These are phyloP conservation scores for Acanthopleura granulata DNA, from an alignment of 2,888 invertebrate genomes.

Conservation along the genomic window DNA sequence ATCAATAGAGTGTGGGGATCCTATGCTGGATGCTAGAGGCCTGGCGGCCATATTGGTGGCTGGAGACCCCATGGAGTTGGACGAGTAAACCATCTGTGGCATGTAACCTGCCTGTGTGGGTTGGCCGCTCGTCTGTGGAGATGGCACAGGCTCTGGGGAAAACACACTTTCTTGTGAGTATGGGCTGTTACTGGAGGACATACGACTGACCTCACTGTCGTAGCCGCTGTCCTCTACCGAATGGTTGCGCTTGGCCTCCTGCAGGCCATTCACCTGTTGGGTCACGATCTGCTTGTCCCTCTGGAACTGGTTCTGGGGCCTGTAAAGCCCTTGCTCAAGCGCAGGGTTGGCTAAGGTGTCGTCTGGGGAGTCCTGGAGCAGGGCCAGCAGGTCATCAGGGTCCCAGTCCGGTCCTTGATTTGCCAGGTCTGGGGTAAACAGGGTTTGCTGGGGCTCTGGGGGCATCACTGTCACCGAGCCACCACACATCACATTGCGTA, in stretches of 20 bases:
- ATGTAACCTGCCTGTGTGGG: neutral
- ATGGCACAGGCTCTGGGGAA: neutral
- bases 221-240: neutral
- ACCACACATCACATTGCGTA: neutral
- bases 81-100: neutral
- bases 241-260: neutral
- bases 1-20: neutral
- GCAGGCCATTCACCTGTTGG: neutral
- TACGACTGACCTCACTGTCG: slow-evolving; percentile 8
- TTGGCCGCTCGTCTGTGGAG: neutral
- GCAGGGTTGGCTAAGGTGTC: neutral
- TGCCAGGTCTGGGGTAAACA: neutral
- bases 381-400: neutral
- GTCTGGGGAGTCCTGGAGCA: neutral
- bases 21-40: neutral
- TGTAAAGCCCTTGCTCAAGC: neutral
- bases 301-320: neutral
- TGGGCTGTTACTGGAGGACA: neutral
- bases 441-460: neutral
- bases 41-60: neutral
- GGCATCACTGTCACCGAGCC: neutral
- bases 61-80: neutral
- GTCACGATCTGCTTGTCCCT: neutral
- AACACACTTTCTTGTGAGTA: neutral
- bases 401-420: neutral